Base-by-base conservation (phyloP, 1,140 invertebrate species). In the Drosophila melanogaster region DNA sequence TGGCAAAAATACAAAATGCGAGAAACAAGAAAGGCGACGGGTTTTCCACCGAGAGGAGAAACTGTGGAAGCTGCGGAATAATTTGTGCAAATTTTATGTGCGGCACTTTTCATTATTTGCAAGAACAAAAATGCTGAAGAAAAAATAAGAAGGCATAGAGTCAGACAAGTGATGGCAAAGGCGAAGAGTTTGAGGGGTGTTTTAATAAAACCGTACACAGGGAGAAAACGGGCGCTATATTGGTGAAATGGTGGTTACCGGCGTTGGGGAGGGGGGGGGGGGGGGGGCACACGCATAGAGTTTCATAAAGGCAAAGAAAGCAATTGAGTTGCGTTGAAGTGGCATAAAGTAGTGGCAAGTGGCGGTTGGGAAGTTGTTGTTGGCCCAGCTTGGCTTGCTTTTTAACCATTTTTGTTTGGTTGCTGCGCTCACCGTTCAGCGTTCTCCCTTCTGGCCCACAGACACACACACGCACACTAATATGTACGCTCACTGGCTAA, bases 51-150 rank as follows among this genome's bases (percentile, higher is more conserved):
- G 30, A 30, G 30, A 30, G 22, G 8, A 3, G 56, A 37, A 58
- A 30, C 37, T n/a, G 49, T 26, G 51, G 41, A 37, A 43, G 74
- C 74, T 59, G 54, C 65, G 57, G 69, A 83, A 86, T 87, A 86
- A 86, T 86, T 86, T 86, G 83, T 87, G 84, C 84, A 87, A 87
- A 87, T 89, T 87, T 87, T 77, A 89, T 89, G 81, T 89, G 84
- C 84, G 76, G 79, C 84, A 87, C 84, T 87, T 87, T 87, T 87
- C 83, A 89, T 89, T 89, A 87, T 87, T 89, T 89, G 80, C 74
- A 79, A 73, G 55, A 60, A 73, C 79, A 56, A 71, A 62, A 62
- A 70, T 72, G 64, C 60, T 65, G 35, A 53, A 51, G 65, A 54
- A 62, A 72, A 40, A 73, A 65, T 44, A 59, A 75, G 58, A 57